Conservation (phyloP, 2,888 invertebrate species). For the Papilio demoleus region DNA sequence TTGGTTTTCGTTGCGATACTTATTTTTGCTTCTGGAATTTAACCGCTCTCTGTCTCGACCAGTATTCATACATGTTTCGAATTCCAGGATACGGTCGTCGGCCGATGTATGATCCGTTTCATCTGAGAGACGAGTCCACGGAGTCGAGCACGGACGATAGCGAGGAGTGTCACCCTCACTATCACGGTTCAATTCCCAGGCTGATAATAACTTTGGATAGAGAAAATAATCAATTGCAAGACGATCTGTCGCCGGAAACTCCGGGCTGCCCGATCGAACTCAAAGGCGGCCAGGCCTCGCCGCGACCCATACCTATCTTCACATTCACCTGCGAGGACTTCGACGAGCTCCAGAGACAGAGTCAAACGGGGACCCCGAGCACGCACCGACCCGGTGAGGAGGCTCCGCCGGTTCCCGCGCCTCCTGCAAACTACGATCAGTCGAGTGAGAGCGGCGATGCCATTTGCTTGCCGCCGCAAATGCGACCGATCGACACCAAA, state of each 20-base stretch:
- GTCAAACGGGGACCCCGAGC: constrained; percentile 52
- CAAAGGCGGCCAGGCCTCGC: constrained; percentile 49
- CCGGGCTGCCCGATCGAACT: constrained; percentile 71
- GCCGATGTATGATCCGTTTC: constrained; percentile 63
- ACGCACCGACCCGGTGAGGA: constrained; percentile 52
- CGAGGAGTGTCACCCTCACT: constrained; percentile 66
- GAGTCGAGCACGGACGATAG: constrained; percentile 77
- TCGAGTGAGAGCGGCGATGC: constrained; percentile 66
- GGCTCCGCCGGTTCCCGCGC: constrained; percentile 62
- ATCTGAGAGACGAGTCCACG: constrained; percentile 67
- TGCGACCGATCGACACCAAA: constrained; percentile 73
- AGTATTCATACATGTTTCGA: constrained; percentile 42
- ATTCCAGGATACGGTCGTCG: constrained; percentile 73
- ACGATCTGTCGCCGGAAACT: constrained; percentile 72
- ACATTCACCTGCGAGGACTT: constrained; percentile 78
- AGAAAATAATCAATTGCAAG: constrained; percentile 70
- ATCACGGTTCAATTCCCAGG: constrained; percentile 74
- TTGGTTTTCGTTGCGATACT: constrained; percentile 36
- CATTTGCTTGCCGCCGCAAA: constrained; percentile 68
- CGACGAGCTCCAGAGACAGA: constrained; percentile 60
- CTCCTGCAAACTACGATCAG: constrained; percentile 61
- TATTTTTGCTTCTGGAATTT: constrained; percentile 22
- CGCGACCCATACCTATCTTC: constrained; percentile 70
- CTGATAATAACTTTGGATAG: constrained; percentile 73
- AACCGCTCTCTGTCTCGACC: constrained; percentile 10